Conservation (phyloP, 2,797 vertebrate species). For the Hylomyscus alleni region DNA sequence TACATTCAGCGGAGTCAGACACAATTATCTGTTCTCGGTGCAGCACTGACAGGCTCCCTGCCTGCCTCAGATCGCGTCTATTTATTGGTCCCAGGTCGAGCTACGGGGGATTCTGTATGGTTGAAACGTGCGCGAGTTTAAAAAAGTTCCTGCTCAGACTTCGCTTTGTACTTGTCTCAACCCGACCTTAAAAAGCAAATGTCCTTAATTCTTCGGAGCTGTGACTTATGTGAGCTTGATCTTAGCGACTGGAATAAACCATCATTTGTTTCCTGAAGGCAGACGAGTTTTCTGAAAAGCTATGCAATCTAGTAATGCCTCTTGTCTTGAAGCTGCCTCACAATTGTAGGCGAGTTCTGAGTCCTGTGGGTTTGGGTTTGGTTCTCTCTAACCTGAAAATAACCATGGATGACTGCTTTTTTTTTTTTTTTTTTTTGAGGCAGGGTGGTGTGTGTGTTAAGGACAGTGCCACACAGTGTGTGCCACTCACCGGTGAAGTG, state of each 20-base stretch:
- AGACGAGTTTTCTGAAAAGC: constrained; percentile 71
- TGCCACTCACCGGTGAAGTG: not conserved
- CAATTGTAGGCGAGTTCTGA: not conserved
- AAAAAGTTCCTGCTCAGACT: constrained; percentile 55
- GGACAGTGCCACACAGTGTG: not conserved
- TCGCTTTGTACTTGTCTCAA: constrained; percentile 9
- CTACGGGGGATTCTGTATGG: constrained; percentile 68
- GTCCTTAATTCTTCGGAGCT: constrained; percentile 36
- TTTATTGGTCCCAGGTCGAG: constrained; percentile 72
- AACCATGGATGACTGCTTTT: no score
- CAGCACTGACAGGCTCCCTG: constrained; percentile 78
- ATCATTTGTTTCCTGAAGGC: constrained; percentile 42
- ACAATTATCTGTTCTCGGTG: constrained; percentile 69
- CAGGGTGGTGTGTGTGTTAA: not conserved
- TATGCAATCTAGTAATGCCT: constrained; percentile 10
- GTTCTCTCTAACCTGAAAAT: not conserved
- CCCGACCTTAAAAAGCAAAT: constrained; percentile 51
- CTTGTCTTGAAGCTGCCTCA: not conserved
- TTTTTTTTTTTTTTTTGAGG: not conserved
- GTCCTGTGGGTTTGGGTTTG: not conserved
- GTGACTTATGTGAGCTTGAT: constrained; percentile 36
- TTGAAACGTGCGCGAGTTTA: constrained; percentile 64
- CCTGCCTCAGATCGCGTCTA: constrained; percentile 71
- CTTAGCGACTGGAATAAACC: constrained; percentile 26
- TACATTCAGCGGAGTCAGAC: constrained; percentile 78